A percentile compares a stretch with the other conserved stretches of the same genome.
Conservation (phyloP, 2,797 vertebrate genomes). For the Rhinatrema bivittatum region DNA sequence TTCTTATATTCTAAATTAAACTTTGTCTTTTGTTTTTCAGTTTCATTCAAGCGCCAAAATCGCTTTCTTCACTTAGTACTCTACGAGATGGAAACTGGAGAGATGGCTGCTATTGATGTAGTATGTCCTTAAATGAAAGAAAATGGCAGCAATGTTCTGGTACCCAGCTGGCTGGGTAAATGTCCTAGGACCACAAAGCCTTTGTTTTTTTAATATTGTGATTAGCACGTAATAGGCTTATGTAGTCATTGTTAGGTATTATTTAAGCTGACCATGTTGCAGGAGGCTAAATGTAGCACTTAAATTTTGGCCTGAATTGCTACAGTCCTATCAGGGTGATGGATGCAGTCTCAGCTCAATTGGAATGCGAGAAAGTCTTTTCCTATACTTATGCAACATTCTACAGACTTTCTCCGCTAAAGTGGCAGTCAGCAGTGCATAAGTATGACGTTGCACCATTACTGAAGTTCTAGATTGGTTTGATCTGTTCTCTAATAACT, state of each 20-base stretch:
- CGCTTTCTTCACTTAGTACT: slow-evolving; percentile 81
- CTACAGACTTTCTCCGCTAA: slow-evolving; percentile 32
- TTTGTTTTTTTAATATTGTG: slow-evolving; percentile 36
- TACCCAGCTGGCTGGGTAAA: slow-evolving; percentile 94
- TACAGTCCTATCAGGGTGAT: slow-evolving; percentile 26
- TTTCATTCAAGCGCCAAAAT: slow-evolving; percentile 93
- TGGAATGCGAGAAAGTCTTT: slow-evolving; percentile 35
- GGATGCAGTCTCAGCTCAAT: slow-evolving; percentile 29
- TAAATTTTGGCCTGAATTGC: slow-evolving; percentile 43
- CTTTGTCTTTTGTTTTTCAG: slow-evolving; percentile 43
- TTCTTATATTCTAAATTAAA: background rate
- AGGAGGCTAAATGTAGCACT: slow-evolving; percentile 55
- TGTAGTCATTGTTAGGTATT: slow-evolving; percentile 28
- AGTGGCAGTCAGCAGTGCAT: no score
- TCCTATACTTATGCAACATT: slow-evolving; percentile 39
- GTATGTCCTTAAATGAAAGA: slow-evolving; percentile 19
- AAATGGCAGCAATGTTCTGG: slow-evolving; percentile 38
- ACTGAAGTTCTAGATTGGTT: no score
- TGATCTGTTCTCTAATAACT: no score
- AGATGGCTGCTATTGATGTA: slow-evolving; percentile 90
- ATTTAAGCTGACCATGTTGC: slow-evolving; percentile 41
- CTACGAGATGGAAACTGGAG: slow-evolving; percentile 92
- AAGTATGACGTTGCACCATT: no score
- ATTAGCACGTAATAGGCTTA: no score
- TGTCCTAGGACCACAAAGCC: slow-evolving; percentile 31